phyloP scores from a whole-genome alignment of 2,888 invertebrate species.

The Agrenia bidenticulata region DNA sequence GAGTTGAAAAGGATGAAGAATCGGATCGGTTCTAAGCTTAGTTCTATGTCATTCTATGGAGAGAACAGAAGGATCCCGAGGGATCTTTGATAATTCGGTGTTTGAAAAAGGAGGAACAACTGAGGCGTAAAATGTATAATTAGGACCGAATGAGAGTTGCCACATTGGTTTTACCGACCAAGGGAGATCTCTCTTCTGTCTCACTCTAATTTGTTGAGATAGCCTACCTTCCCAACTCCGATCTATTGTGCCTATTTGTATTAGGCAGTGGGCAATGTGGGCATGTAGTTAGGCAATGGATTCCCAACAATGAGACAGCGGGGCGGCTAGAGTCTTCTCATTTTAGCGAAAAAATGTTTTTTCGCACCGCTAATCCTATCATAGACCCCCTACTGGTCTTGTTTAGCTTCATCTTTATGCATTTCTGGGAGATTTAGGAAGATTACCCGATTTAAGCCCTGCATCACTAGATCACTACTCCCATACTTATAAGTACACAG shows the following conservation, averaged over 20 bases:
- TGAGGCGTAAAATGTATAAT: conserved; percentile 43
- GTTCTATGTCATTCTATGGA: not conserved
- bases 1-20: not conserved
- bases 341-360: conserved; percentile 34
- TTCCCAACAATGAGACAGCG: conserved; percentile 16
- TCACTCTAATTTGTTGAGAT: not conserved
- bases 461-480: no score
- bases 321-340: conserved; percentile 4
- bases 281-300: no score
- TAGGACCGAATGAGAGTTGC: conserved; percentile 26
- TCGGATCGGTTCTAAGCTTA: no score
- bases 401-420: conserved; percentile 41
- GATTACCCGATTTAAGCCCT: not conserved
- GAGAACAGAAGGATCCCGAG: conserved; percentile 7
- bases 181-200: no score
- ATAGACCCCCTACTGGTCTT: conserved; percentile 37
- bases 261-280: no score
- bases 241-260: no score
- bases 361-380: conserved; percentile 41
- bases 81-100: conserved; percentile 20
- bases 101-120: conserved; percentile 24
- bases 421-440: conserved; percentile 27
- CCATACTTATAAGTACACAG: no score
- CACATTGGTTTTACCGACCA: conserved; percentile 4
- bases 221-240: not conserved